Evolutionary conservation across 2,888 invertebrate species (phyloP).

Genomic region (Habrosyne pyritoides): DNA sequence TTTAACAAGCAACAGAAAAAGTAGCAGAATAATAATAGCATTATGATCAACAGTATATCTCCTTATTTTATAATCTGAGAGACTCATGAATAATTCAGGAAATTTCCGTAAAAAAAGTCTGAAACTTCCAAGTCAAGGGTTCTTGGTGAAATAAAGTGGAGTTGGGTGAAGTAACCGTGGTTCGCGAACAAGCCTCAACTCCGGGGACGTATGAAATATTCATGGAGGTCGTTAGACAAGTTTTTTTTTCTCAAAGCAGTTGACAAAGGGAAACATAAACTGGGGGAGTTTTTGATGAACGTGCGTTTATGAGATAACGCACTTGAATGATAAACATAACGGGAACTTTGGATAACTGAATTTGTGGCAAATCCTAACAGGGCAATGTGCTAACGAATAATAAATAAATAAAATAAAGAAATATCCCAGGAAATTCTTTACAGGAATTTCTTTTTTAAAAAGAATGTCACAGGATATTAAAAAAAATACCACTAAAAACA

Average conservation of each 20-base stretch:
- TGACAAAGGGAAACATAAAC: constrained; percentile 34
- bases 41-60: neutral
- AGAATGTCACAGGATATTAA: too few species aligned
- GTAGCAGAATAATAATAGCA: too few species aligned
- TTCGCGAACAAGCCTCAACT: constrained; percentile 20
- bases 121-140: constrained; percentile 46
- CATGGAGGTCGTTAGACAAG: constrained; percentile 37
- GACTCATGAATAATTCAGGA: constrained; percentile 47
- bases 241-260: constrained; percentile 30
- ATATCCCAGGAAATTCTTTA: too few species aligned
- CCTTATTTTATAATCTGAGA: neutral
- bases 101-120: constrained; percentile 42
- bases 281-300: constrained; percentile 18
- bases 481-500: too few species aligned
- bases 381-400: too few species aligned
- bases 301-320: neutral
- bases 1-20: too few species aligned
- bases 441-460: too few species aligned
- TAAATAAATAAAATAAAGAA: too few species aligned
- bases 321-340: neutral
- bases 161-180: constrained; percentile 10
- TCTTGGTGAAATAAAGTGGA: constrained; percentile 38
- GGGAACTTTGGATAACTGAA: too few species aligned
- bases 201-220: constrained; percentile 34
- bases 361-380: too few species aligned